Evolutionary conservation across 2,797 vertebrate species (phyloP).

Genomic region (Caiman crocodilus): DNA sequence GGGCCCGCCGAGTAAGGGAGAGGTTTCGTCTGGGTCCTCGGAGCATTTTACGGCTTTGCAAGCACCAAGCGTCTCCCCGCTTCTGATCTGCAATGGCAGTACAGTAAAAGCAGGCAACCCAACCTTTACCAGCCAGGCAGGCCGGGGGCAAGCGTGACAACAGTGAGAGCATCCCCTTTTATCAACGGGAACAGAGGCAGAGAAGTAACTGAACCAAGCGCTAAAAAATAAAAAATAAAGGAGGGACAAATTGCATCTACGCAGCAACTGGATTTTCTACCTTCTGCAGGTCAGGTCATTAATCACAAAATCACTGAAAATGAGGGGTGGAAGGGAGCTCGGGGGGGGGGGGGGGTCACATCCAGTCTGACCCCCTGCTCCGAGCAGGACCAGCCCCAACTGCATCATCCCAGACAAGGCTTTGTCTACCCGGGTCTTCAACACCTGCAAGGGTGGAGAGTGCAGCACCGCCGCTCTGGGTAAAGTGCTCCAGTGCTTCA

Average conservation of each 20-base stretch:
- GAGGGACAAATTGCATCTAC: not conserved
- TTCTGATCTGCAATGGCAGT: not conserved
- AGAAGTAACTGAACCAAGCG: not conserved
- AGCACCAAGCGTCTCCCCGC: not conserved
- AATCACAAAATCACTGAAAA: too few species aligned
- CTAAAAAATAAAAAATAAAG: constrained; percentile 34
- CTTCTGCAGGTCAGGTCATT: not conserved
- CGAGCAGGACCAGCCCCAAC: too few species aligned
- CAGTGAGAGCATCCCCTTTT: not conserved
- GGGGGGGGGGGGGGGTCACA: too few species aligned
- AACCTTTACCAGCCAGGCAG: not conserved
- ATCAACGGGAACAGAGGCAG: constrained; percentile 27
- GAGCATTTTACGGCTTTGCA: constrained; percentile 18
- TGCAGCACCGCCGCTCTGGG: not conserved
- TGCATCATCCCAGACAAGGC: too few species aligned
- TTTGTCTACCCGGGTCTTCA: too few species aligned
- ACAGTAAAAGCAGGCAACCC: not conserved
- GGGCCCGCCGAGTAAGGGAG: constrained; percentile 18
- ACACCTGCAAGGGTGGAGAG: too few species aligned
- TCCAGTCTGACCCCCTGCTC: too few species aligned
- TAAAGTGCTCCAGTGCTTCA: too few species aligned
- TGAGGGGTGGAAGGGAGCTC: too few species aligned
- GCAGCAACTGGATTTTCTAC: constrained; percentile 55
- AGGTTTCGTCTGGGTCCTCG: not conserved
- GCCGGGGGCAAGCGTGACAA: not conserved